Percentiles rank a stretch among this genome's conserved stretches.
Evolutionary conservation across 92 coral and sea anemone genomes (phyloP).

Genomic region (Nematostella vectensis): DNA sequence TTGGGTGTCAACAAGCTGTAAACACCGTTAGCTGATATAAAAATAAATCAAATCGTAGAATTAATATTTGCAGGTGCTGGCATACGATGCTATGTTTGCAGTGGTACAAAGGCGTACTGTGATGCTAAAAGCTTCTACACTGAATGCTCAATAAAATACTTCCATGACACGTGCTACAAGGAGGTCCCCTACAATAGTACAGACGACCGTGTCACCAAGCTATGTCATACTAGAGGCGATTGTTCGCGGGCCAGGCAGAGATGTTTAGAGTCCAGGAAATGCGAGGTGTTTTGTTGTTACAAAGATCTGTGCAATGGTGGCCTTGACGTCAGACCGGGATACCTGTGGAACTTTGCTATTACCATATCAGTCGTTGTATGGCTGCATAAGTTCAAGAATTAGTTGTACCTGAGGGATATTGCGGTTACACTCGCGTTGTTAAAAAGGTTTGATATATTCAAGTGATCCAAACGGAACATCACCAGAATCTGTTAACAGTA

Average conservation of each 20-base stretch:
- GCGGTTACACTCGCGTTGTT: too few relatives aligned
- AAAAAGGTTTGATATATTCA: too few relatives aligned
- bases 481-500: too few relatives aligned
- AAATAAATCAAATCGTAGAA: neutral
- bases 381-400: too few relatives aligned
- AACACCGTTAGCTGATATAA: too few relatives aligned
- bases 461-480: too few relatives aligned
- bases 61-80: constrained; percentile 1
- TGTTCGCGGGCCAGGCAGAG: constrained; percentile 11
- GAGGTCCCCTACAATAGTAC: constrained; percentile 14
- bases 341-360: too few relatives aligned
- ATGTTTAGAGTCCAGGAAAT: constrained; percentile 15
- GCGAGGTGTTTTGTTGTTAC: constrained; percentile 26
- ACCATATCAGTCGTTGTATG: too few relatives aligned
- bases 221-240: constrained; percentile 20
- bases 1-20: too few relatives aligned
- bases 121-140: constrained; percentile 2
- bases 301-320: constrained; percentile 21
- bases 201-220: constrained; percentile 14
- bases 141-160: constrained; percentile 15
- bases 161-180: constrained; percentile 23
- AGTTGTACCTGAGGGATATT: too few relatives aligned
- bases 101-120: constrained; percentile 28
- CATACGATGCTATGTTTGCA: constrained; percentile 28
- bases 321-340: too few relatives aligned